Evolutionary conservation across 1,140 invertebrate species (phyloP), one percentile per base, ranked within the genome.

Genomic region (Drosophila littoralis): DNA sequence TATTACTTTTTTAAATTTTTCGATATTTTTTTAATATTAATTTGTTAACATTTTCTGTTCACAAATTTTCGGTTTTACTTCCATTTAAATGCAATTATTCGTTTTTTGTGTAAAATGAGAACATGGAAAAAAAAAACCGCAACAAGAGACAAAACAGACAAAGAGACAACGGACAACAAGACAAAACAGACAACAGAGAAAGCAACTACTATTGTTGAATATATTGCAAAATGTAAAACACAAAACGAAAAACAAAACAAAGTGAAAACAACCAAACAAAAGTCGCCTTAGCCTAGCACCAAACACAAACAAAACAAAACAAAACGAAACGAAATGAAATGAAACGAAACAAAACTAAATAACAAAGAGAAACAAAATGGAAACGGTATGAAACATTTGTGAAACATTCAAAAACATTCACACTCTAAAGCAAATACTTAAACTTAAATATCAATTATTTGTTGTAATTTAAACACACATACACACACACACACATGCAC

Each of bases 201-300:
- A 69, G 28, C 57, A 68, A 80, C 58, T 80, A 88, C 72, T 81
- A 77, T 83, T 83, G 67, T 17, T 17, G 15, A 85, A 86, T 86
- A 85, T 85, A 85, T 85, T 81, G 82, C 79, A 83, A 85, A 79
- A 89, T 89, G 82, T 81, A 90, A 82, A 86, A 67, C 85, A 88
- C 79, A 76, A 75, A 84, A 80, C 67, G 50, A 50, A 83, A 65
- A 48, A 35, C 6, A 48, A 48, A 48, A 17, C 17, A 13, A 43
- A 15, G n/a, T 13, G 42, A 48, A 48, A 48, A 48, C 83, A 86
- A 86, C 83, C 83, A 82, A 86, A 89, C 84, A 82, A 90, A 90
- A 91, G 89, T 91, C 88, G 89, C 89, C 89, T 91, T 91, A 91
- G 83, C 84, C 84, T 82, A 86, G 83, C 83, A 89, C 83, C 84